A percentile compares a stretch with the other conserved stretches of the same genome.
These are phyloP conservation scores for Fringilla coelebs DNA, from an alignment of 2,797 vertebrate genomes.

Conservation along the genomic window DNA sequence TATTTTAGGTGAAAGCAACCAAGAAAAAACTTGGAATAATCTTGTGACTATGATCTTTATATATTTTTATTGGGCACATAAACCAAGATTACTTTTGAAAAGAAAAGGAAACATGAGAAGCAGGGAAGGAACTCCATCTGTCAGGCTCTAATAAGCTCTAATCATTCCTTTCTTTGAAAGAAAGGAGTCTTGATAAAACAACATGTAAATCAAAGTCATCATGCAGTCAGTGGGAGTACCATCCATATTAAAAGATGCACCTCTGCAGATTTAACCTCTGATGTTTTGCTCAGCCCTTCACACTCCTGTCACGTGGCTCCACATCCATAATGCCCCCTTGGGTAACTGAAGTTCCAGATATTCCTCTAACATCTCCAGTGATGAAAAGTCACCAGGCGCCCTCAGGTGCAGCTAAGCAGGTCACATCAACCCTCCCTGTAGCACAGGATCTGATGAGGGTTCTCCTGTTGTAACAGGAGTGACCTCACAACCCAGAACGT, in stretches of 20 bases:
- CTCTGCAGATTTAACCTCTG: neutral
- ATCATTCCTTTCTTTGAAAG: neutral
- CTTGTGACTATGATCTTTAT: neutral
- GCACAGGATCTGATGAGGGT: neutral
- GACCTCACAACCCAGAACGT: neutral
- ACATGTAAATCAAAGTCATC: neutral
- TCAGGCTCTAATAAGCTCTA: neutral
- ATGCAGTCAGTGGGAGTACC: neutral
- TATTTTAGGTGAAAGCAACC: neutral
- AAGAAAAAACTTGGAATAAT: neutral
- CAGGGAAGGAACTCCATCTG: neutral
- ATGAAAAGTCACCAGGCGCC: neutral
- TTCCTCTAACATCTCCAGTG: neutral
- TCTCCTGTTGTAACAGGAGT: neutral
- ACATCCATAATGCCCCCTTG: accelerated
- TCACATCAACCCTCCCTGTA: neutral
- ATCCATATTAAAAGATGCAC: neutral
- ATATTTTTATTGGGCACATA: neutral
- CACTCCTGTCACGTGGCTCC: neutral
- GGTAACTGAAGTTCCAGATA: neutral
- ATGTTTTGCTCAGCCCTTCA: neutral
- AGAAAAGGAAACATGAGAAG: neutral
- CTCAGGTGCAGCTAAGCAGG: neutral
- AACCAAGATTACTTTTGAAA: neutral
- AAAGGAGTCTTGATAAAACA: neutral